Percentiles rank a stretch among this genome's conserved stretches.
Conservation (phyloP, 2,888 invertebrate genomes). For the Stenoptilia bipunctidactyla region DNA sequence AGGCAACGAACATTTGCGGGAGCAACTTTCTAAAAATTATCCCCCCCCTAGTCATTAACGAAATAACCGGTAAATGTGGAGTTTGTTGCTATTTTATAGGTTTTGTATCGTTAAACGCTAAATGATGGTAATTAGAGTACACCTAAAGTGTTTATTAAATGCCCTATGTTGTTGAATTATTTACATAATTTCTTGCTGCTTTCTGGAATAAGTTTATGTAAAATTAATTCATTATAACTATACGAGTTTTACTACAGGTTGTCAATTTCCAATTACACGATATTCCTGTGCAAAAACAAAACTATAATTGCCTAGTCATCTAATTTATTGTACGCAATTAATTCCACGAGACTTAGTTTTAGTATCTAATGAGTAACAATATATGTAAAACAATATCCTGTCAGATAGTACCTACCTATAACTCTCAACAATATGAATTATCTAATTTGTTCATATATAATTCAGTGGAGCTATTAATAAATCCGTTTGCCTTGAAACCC, state of each 20-base stretch:
- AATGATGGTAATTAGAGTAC: conserved; percentile 22
- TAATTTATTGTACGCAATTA: no score
- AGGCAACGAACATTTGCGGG: conserved; percentile 19
- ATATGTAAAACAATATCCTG: conserved; percentile 2
- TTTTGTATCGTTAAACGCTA: conserved; percentile 9
- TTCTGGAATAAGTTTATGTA: conserved; percentile 16
- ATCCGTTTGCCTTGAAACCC: conserved; percentile 47
- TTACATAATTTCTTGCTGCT: conserved; percentile 33
- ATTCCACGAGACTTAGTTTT: no score
- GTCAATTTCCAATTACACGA: no score
- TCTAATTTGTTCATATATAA: conserved; percentile 41
- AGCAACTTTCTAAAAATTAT: conserved; percentile 36
- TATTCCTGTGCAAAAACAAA: no score
- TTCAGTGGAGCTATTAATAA: conserved; percentile 40
- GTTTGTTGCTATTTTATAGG: conserved; percentile 15
- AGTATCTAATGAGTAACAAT: neutral
- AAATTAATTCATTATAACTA: no score
- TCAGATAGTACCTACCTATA: conserved; percentile 5
- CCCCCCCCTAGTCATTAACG: conserved; percentile 18
- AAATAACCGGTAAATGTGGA: conserved; percentile 19
- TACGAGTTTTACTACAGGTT: no score
- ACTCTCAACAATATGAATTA: conserved; percentile 30
- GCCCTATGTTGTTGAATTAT: conserved; percentile 25
- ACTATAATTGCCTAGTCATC: no score
- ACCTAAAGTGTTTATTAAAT: conserved; percentile 28